These are phyloP conservation scores for Pseudachorutes palmiensis DNA, from an alignment of 1,140 invertebrate genomes.

Conservation along the genomic window DNA sequence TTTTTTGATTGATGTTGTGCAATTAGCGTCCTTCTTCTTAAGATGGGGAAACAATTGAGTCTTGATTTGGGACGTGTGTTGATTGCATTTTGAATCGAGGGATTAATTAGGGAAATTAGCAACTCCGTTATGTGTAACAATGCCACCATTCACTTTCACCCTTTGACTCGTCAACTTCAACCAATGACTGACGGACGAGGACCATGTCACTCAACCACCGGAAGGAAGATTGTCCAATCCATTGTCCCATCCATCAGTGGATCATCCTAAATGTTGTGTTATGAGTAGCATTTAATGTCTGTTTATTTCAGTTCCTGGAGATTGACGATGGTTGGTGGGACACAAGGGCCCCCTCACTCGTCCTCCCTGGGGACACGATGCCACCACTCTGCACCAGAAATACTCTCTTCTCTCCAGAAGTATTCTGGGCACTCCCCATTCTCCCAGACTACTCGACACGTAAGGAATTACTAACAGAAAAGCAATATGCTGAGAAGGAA, in stretches of 20 bases:
- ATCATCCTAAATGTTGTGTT: neutral
- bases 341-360: slow-evolving; percentile 38
- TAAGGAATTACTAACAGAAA: slow-evolving; percentile 8
- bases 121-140: neutral
- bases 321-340: slow-evolving; percentile 40
- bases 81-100: no score
- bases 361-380: slow-evolving; percentile 39
- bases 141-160: neutral
- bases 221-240: neutral
- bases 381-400: slow-evolving; percentile 41
- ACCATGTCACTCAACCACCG: no score
- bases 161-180: neutral
- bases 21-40: no score
- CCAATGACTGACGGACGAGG: no score
- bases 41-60: no score
- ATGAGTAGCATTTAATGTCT: neutral
- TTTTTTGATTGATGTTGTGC: no score
- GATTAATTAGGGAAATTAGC: neutral
- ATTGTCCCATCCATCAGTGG: neutral
- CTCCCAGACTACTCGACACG: slow-evolving; percentile 38
- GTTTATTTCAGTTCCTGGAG: slow-evolving; percentile 39
- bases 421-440: slow-evolving; percentile 41
- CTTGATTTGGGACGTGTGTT: no score
- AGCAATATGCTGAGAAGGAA: neutral
- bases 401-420: slow-evolving; percentile 39